Percentiles rank a stretch among this genome's conserved stretches.
Conservation (phyloP, 1,140 invertebrate species). For the Conus betulinus region DNA sequence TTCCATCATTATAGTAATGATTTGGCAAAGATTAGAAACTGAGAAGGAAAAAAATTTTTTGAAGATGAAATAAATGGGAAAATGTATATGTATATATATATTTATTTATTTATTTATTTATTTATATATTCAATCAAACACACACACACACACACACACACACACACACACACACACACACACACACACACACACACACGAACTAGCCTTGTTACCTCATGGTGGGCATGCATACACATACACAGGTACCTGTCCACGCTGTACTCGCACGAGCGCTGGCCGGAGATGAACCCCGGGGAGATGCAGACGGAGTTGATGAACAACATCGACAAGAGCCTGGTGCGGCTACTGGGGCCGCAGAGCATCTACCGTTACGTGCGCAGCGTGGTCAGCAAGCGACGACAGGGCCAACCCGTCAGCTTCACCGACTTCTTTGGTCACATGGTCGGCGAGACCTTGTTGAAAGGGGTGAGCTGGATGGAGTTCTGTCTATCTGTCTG, state of each 20-base stretch:
- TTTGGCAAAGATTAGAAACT: no score
- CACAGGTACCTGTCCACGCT: constrained; percentile 74
- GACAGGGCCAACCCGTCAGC: constrained; percentile 76
- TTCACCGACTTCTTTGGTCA: constrained; percentile 79
- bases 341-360: constrained; percentile 70
- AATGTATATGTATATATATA: no score
- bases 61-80: no score
- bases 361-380: constrained; percentile 72
- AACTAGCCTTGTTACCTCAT: no score
- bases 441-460: constrained; percentile 76
- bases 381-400: constrained; percentile 73
- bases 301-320: constrained; percentile 74
- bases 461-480: constrained; percentile 72
- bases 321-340: constrained; percentile 73
- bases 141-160: no score
- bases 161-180: no score
- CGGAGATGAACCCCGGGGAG: constrained; percentile 64
- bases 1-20: no score
- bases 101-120: no score
- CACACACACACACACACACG: no score
- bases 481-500: background rate
- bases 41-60: no score
- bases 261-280: constrained; percentile 74
- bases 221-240: no score
- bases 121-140: no score